Conservation (phyloP, 2,113 vertebrate genomes). For the Psephotus haematonotus region DNA sequence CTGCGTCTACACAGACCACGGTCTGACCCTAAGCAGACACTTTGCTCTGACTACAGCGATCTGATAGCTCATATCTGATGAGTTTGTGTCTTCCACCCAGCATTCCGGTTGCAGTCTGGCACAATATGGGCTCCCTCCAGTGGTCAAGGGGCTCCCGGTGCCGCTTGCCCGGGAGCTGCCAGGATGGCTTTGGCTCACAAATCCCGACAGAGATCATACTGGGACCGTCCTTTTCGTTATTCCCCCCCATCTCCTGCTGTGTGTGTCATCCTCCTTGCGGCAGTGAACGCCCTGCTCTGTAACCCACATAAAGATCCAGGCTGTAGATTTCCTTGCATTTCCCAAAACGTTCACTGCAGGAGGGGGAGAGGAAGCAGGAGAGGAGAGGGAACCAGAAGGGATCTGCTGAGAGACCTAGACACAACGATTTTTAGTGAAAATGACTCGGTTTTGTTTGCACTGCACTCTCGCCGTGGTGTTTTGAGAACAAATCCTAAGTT, state of each 20-base stretch:
- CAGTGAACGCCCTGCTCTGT: background rate
- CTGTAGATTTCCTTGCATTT: background rate
- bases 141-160: conserved; percentile 33
- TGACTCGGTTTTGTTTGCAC: background rate
- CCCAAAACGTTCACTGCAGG: background rate
- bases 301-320: background rate
- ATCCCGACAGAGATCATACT: rapidly evolving
- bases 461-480: background rate
- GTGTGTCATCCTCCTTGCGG: background rate
- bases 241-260: background rate
- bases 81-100: background rate
- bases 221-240: rapidly evolving
- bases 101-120: conserved; percentile 28
- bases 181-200: background rate
- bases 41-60: conserved; percentile 37
- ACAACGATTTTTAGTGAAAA: background rate
- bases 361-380: background rate
- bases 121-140: conserved; percentile 73
- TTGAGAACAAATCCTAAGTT: background rate
- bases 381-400: background rate
- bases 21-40: conserved; percentile 7
- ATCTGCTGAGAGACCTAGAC: background rate
- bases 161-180: background rate
- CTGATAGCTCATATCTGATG: background rate
- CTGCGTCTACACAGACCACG: background rate